phyloP scores from a whole-genome alignment of 2,113 vertebrate species.

The Embiotoca jacksoni region DNA sequence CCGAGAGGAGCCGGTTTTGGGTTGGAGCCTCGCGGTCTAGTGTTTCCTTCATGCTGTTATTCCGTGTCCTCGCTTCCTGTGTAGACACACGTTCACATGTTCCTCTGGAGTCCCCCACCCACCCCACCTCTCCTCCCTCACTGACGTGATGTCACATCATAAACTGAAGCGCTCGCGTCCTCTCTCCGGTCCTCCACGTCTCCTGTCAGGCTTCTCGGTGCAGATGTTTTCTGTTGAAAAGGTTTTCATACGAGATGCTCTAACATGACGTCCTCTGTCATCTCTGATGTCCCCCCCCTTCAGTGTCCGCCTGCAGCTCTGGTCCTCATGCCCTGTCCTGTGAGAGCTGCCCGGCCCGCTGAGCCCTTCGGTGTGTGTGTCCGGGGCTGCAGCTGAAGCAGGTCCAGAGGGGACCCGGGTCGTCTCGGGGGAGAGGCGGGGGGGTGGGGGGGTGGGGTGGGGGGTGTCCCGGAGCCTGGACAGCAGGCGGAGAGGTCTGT shows the following conservation, averaged over 20 bases:
- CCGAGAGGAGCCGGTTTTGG: background rate
- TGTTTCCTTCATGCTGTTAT: slow-evolving; percentile 25
- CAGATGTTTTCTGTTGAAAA: slow-evolving; percentile 26
- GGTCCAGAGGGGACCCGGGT: background rate
- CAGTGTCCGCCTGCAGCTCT: slow-evolving; percentile 57
- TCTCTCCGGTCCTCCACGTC: background rate
- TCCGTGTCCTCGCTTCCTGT: slow-evolving; percentile 39
- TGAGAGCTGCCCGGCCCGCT: slow-evolving; percentile 50
- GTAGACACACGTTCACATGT: slow-evolving; percentile 64
- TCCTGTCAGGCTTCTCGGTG: background rate
- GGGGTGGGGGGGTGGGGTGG: slow-evolving; percentile 52
- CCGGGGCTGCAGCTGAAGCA: slow-evolving; percentile 68
- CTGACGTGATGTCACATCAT: slow-evolving; percentile 54
- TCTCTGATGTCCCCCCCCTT: slow-evolving; percentile 41
- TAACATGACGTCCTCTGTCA: slow-evolving; percentile 8
- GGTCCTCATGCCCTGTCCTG: slow-evolving; percentile 64
- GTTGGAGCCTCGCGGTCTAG: background rate
- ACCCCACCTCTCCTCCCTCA: slow-evolving; percentile 9
- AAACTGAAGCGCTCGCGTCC: slow-evolving; percentile 19
- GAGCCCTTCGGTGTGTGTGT: slow-evolving; percentile 48
- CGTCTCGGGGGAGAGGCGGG: background rate
- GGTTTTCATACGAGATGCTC: background rate
- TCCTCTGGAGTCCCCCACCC: slow-evolving; percentile 53
- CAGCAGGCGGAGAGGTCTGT: slow-evolving; percentile 77
- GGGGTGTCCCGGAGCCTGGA: slow-evolving; percentile 69